Evolutionary conservation across 2,888 invertebrate genomes (phyloP).

Genomic region (Pandemis cinnamomeana): DNA sequence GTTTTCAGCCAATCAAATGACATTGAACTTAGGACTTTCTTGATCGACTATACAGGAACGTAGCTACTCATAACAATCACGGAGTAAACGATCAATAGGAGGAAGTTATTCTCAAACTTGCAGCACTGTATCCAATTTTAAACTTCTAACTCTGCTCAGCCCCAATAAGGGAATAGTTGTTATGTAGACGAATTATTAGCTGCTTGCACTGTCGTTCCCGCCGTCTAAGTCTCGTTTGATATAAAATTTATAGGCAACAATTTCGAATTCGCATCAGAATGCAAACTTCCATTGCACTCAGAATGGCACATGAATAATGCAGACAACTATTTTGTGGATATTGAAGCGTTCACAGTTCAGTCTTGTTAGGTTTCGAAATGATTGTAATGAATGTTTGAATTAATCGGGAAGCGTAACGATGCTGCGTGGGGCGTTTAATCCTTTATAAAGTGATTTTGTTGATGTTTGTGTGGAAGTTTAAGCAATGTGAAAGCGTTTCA

Average conservation of each 20-base stretch:
- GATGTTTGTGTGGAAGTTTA: neutral
- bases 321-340: slow-evolving; percentile 55
- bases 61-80: neutral
- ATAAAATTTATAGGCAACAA: slow-evolving; percentile 63
- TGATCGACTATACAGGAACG: neutral
- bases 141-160: slow-evolving; percentile 24
- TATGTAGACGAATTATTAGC: slow-evolving; percentile 29
- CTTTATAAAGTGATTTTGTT: neutral
- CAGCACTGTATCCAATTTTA: slow-evolving; percentile 14
- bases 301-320: slow-evolving; percentile 56
- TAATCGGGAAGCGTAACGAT: neutral
- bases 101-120: slow-evolving; percentile 10
- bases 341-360: slow-evolving; percentile 43
- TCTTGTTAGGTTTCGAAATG: slow-evolving; percentile 23
- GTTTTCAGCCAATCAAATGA: too few species aligned
- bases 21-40: too few species aligned
- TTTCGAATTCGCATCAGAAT: slow-evolving; percentile 60
- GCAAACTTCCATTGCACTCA: slow-evolving; percentile 53
- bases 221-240: slow-evolving; percentile 53
- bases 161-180: slow-evolving; percentile 25
- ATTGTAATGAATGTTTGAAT: slow-evolving; percentile 6
- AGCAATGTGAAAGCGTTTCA: neutral
- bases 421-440: neutral
- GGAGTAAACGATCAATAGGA: slow-evolving; percentile 9
- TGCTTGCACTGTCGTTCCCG: slow-evolving; percentile 43